phyloP scores from a whole-genome alignment of 2,113 vertebrate genomes.

The Marmota flaviventris region DNA sequence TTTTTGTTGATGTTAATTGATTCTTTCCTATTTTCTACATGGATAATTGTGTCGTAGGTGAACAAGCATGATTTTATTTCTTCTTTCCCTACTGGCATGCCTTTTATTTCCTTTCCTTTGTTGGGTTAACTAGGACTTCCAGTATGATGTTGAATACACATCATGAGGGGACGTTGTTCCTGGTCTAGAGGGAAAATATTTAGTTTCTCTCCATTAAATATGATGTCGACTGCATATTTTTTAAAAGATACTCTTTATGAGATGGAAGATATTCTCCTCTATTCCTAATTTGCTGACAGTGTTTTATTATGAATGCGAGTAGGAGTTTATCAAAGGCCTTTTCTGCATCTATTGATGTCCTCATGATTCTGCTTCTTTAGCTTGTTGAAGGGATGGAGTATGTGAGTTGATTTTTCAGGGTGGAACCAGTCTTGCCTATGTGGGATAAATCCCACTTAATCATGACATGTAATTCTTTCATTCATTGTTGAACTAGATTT shows the following conservation, averaged over 20 bases:
- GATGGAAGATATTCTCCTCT: too few relatives aligned
- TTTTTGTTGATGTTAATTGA: too few relatives aligned
- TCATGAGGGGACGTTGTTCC: not conserved
- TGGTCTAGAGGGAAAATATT: not conserved
- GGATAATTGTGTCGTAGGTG: too few relatives aligned
- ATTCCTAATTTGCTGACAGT: not conserved
- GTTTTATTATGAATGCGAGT: not conserved
- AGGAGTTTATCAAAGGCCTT: too few relatives aligned
- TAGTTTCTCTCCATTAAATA: not conserved
- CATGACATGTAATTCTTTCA: too few relatives aligned
- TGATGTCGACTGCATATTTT: not conserved
- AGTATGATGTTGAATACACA: not conserved
- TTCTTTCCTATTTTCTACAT: too few relatives aligned
- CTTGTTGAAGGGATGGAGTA: not conserved
- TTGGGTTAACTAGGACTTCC: not conserved
- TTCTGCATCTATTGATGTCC: too few relatives aligned
- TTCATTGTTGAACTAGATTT: not conserved
- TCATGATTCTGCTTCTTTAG: too few relatives aligned
- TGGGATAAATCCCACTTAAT: too few relatives aligned
- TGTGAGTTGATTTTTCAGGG: not conserved
- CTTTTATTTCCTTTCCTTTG: not conserved
- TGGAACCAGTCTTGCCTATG: not conserved
- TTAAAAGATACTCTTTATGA: not conserved
- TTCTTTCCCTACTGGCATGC: not conserved
- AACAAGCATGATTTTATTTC: not conserved